These are phyloP conservation scores for Epicauta chinensis DNA, from an alignment of 1,140 invertebrate species.

Conservation along the genomic window DNA sequence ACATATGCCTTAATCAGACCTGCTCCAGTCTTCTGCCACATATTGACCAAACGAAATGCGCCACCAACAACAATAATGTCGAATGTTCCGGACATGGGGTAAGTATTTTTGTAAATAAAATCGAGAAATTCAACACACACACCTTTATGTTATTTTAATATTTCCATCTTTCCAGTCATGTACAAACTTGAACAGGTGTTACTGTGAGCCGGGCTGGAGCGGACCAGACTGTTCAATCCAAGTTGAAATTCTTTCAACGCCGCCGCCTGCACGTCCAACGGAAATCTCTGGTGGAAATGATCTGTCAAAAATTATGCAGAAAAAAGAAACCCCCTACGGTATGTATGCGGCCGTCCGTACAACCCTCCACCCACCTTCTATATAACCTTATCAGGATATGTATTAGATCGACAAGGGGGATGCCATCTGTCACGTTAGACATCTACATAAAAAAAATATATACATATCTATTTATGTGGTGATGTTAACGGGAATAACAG, in stretches of 20 bases:
- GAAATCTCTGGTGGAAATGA: slow-evolving; percentile 39
- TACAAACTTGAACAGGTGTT: slow-evolving; percentile 88
- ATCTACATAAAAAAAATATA: too few species aligned
- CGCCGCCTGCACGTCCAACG: slow-evolving; percentile 45
- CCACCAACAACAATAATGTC: slow-evolving; percentile 76
- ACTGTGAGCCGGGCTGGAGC: slow-evolving; percentile 83
- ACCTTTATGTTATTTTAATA: not conserved
- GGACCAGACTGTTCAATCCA: slow-evolving; percentile 82
- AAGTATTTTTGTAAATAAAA: slow-evolving; percentile 46
- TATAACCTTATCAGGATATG: too few species aligned
- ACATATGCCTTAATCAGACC: slow-evolving; percentile 90
- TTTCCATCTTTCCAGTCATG: slow-evolving; percentile 62
- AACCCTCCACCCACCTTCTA: not conserved
- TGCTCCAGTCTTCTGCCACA: slow-evolving; percentile 77
- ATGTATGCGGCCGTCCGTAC: slow-evolving; percentile 48
- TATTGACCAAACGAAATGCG: slow-evolving; percentile 79
- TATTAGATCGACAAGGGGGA: too few species aligned
- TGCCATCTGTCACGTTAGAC: too few species aligned
- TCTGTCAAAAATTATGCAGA: slow-evolving; percentile 65
- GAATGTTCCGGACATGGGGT: slow-evolving; percentile 93
- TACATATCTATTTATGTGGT: too few species aligned
- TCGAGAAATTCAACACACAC: not conserved
- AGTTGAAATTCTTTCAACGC: slow-evolving; percentile 54
- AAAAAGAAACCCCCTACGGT: slow-evolving; percentile 85
- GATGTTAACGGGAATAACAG: too few species aligned